Percentiles rank a stretch among this genome's conserved stretches.
Evolutionary conservation across 2,888 invertebrate genomes (phyloP).

Genomic region (Papilio demoleus): DNA sequence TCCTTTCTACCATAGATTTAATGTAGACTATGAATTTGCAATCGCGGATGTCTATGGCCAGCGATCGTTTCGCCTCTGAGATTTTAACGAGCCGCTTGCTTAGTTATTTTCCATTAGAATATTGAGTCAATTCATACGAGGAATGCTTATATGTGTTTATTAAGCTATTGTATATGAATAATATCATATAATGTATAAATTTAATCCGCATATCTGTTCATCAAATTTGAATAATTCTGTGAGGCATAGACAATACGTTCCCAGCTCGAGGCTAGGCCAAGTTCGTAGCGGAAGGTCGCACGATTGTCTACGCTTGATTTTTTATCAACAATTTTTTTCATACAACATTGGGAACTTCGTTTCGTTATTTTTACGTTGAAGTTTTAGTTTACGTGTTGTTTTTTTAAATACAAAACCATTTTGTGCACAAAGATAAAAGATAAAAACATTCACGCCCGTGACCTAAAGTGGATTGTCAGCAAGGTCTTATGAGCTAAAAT

Average conservation of each 20-base stretch:
- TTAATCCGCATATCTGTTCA: not conserved
- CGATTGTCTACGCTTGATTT: slow-evolving; percentile 58
- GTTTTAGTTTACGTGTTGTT: slow-evolving; percentile 12
- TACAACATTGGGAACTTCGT: slow-evolving; percentile 23
- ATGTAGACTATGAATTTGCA: no score
- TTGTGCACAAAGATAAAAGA: slow-evolving; percentile 10
- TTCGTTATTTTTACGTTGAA: slow-evolving; percentile 30
- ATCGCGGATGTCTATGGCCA: no score
- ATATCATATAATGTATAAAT: no score
- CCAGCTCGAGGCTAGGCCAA: slow-evolving; percentile 68
- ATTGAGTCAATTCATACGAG: no score
- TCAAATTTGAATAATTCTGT: slow-evolving; percentile 10
- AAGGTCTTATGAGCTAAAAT: slow-evolving; percentile 2
- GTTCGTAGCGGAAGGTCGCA: slow-evolving; percentile 62
- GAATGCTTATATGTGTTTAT: no score
- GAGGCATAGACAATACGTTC: slow-evolving; percentile 35
- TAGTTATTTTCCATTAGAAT: no score
- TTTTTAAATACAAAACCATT: slow-evolving; percentile 7
- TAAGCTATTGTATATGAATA: no score
- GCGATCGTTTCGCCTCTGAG: no score
- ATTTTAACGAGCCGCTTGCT: no score
- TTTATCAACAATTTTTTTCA: slow-evolving; percentile 32
- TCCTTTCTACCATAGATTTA: no score
- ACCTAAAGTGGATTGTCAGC: slow-evolving; percentile 7
- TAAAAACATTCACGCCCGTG: slow-evolving; percentile 22